phyloP scores from a whole-genome alignment of 23 tunicate genomes.

The Ciona savignyi region DNA sequence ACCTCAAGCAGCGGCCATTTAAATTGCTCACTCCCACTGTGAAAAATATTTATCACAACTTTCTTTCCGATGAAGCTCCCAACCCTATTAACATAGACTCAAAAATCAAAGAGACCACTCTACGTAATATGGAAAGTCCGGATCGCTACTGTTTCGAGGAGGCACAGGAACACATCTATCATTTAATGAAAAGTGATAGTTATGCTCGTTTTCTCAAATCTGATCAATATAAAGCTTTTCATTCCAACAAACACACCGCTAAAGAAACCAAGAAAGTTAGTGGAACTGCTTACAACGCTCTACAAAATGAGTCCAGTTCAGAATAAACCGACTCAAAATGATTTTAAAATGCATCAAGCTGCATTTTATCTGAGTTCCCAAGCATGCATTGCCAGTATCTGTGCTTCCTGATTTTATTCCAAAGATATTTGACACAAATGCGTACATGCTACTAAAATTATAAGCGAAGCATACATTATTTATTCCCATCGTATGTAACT shows the following conservation, averaged over 20 bases:
- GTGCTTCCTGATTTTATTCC: conserved; percentile 1
- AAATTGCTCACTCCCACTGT: conserved; percentile 42
- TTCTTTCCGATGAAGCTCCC: conserved; percentile 59
- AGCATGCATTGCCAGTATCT: no score
- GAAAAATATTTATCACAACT: conserved; percentile 44
- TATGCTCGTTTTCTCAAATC: conserved; percentile 93
- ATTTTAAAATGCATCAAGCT: no score
- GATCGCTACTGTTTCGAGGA: conserved; percentile 85
- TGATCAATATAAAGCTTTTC: conserved; percentile 60
- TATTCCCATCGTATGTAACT: not conserved
- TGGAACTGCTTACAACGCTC: conserved; percentile 11
- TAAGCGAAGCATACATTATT: not conserved
- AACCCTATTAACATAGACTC: conserved; percentile 88
- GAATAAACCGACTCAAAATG: no score
- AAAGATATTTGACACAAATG: not conserved
- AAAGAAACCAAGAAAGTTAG: not conserved
- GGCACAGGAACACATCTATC: conserved; percentile 95
- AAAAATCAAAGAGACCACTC: conserved; percentile 54
- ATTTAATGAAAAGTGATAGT: conserved; percentile 88
- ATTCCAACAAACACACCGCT: not conserved
- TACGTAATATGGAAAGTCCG: conserved; percentile 65
- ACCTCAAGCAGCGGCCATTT: conserved; percentile 51
- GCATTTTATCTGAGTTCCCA: no score
- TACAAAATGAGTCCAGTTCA: conserved; percentile 19
- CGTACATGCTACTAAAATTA: not conserved